Base-by-base conservation (phyloP, 1,140 invertebrate species). In the Tachypleus tridentatus region DNA sequence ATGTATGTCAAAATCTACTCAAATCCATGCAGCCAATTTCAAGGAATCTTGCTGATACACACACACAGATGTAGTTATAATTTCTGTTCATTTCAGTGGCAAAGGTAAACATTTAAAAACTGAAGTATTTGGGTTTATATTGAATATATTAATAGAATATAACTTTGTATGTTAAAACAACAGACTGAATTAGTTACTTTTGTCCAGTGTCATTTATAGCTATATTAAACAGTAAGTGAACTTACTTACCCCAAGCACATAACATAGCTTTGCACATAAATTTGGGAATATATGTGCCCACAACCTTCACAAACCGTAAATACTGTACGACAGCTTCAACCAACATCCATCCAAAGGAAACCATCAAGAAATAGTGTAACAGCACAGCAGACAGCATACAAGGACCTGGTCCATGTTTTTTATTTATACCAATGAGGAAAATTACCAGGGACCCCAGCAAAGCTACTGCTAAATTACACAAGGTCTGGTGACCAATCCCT, bases 281-380 rank as follows among this genome's bases (percentile, higher is more conserved):
- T 8, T 74, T 65, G 4, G 77, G 74, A 57, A 79, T 76, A 69
- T 80, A 74, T 7, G 77, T 78, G 4, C 77, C 76, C 47, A 80
- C 72, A 6, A 80, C 76, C 67, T 79, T 79, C 49, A 80, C 79
- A 67, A 80, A 78, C 10, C 75, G 76, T 4, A 79, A 70, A 63
- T 80, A 80, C 68, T 79, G 79, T 48, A 79, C 66, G 29, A 78
- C 72, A 0, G 76, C 78, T 69, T 79, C 78, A 48, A 80, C 76
- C 52, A 79, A 70, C 79, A 80, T 80, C 79, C 79, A 80, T 57
- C 75, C 72, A 64, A 80, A 80, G 1, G 78, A 76, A 0, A 74
- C 75, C 9, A 80, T 67, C 48, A 80, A 73, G 57, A 80, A 76
- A 68, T 79, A 80, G 62, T 80, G 79, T 3, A 80, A 70, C 8